Percentiles rank a stretch among this genome's conserved stretches.
These are phyloP conservation scores for Caenorhabditis sp. DNA, from an alignment of 2,888 invertebrate species.

Conservation along the genomic window DNA sequence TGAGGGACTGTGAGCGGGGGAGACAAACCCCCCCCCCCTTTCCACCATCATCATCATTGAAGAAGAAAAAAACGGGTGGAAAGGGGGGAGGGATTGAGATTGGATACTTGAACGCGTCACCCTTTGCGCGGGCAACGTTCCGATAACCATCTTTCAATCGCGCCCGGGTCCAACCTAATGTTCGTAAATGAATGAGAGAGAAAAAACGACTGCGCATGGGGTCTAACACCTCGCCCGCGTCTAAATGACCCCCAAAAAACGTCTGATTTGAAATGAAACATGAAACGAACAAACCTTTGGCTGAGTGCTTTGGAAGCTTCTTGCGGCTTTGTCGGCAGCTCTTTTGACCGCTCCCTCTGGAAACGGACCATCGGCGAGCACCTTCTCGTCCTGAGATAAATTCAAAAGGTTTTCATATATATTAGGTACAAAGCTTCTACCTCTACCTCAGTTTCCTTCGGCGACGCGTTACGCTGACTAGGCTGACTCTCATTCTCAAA, in stretches of 20 bases:
- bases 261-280: neutral
- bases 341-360: constrained; percentile 77
- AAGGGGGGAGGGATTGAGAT: neutral
- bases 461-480: constrained; percentile 51
- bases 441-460: constrained; percentile 61
- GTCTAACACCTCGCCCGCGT: neutral
- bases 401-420: neutral
- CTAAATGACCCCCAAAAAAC: constrained; percentile 23
- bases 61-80: constrained; percentile 25
- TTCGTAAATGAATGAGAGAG: constrained; percentile 7
- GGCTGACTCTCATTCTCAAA: constrained; percentile 60
- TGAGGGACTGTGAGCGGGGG: constrained; percentile 7
- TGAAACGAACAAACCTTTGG: constrained; percentile 72
- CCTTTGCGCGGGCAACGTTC: constrained; percentile 11
- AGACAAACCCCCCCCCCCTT: constrained; percentile 19
- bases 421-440: constrained; percentile 11
- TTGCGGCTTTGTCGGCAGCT: constrained; percentile 78
- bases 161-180: constrained; percentile 11
- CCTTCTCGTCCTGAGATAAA: constrained; percentile 60
- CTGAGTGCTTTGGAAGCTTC: constrained; percentile 77
- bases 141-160: constrained; percentile 42
- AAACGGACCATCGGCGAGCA: constrained; percentile 65
- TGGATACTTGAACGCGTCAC: constrained; percentile 31
- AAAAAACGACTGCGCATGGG: constrained; percentile 13
- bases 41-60: neutral